Percentiles rank a stretch among this genome's conserved stretches.
Conservation (phyloP, 92 coral and sea anemone species). For the Phenganax subtilis region DNA sequence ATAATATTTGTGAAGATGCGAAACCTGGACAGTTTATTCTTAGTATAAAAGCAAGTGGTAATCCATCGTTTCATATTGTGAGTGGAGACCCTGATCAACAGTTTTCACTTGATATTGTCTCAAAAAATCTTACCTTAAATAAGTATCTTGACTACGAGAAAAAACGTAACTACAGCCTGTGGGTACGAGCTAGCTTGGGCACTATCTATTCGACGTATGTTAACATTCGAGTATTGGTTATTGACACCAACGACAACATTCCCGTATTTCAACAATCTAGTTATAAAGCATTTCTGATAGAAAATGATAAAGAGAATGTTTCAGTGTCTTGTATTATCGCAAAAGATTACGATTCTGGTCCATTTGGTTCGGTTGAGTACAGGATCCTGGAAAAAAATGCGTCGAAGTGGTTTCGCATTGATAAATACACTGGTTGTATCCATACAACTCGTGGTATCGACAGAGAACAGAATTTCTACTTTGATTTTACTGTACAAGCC, state of each 20-base stretch:
- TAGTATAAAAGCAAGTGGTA: constrained; percentile 79
- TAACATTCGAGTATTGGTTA: constrained; percentile 48
- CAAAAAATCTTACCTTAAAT: constrained; percentile 56
- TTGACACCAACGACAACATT: constrained; percentile 75
- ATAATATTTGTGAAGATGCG: constrained; percentile 63
- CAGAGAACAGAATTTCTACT: constrained; percentile 61
- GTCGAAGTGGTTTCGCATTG: constrained; percentile 54
- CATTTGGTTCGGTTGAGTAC: constrained; percentile 67
- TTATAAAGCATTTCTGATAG: constrained; percentile 55
- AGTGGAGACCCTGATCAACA: constrained; percentile 70
- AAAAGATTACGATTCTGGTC: constrained; percentile 72
- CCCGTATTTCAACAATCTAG: constrained; percentile 64
- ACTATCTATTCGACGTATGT: constrained; percentile 62
- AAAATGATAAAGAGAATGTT: constrained; percentile 54
- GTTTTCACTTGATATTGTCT: constrained; percentile 63
- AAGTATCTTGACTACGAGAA: constrained; percentile 67
- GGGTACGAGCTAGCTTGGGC: constrained; percentile 76
- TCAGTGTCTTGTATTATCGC: constrained; percentile 60
- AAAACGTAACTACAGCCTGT: constrained; percentile 55
- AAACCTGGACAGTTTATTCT: constrained; percentile 57
- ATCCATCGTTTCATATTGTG: constrained; percentile 65
- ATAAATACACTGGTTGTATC: constrained; percentile 60
- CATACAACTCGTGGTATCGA: constrained; percentile 63
- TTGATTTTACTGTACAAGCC: constrained; percentile 66
- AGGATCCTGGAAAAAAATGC: constrained; percentile 47